These are phyloP conservation scores for Toxonevra muliebris DNA, from an alignment of 2,888 invertebrate genomes.

Conservation along the genomic window DNA sequence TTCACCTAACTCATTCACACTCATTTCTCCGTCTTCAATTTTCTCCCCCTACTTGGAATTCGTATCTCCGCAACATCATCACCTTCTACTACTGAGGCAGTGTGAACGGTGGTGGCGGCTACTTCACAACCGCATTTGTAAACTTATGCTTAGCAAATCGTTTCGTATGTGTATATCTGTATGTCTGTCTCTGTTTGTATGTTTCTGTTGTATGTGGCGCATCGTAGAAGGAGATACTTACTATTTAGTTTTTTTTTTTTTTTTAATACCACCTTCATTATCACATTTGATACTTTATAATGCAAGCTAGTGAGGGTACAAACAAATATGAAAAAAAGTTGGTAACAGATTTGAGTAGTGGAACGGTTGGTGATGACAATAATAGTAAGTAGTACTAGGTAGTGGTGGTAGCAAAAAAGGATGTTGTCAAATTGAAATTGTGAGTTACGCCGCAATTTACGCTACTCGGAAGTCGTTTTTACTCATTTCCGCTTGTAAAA, in stretches of 20 bases:
- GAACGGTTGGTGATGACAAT: too few species aligned
- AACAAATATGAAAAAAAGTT: too few species aligned
- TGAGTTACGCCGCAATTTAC: slow-evolving; percentile 25
- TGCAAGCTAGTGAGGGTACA: too few species aligned
- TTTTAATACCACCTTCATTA: not conserved
- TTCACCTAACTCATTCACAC: not conserved
- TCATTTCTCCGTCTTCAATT: not conserved
- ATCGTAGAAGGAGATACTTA: too few species aligned
- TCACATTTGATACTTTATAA: too few species aligned
- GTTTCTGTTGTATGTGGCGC: too few species aligned
- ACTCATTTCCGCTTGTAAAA: slow-evolving; percentile 17
- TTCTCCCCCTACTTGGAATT: not conserved
- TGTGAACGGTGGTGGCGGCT: not conserved
- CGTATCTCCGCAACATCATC: not conserved
- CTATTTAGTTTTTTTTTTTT: not conserved
- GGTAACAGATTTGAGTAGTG: too few species aligned
- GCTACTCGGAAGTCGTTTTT: slow-evolving; percentile 24
- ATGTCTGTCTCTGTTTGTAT: slow-evolving; percentile 12
- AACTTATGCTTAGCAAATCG: too few species aligned
- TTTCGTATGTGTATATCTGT: not conserved
- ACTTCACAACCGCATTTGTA: not conserved
- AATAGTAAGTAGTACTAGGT: too few species aligned
- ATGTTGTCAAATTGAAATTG: slow-evolving; percentile 26
- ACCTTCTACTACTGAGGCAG: not conserved
- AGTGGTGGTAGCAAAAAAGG: too few species aligned